Base-by-base conservation (phyloP, 2,888 invertebrate species). In the Hecatera dysodea region DNA sequence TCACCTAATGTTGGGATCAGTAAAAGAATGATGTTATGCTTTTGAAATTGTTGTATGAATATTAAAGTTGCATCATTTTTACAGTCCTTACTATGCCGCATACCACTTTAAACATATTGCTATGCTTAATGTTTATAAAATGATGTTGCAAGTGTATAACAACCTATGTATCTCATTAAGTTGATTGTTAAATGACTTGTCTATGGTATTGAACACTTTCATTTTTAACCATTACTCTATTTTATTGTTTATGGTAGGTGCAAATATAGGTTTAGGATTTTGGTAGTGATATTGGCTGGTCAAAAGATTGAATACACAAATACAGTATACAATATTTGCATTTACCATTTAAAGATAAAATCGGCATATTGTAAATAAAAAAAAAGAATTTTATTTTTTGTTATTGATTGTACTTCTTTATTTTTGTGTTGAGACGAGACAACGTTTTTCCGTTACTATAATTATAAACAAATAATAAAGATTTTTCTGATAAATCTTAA, bases 391-490 rank as follows among this genome's bases (percentile, higher is more conserved):
- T 90, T 91, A 92, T 92, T 91, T 92, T 94, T 94, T 94, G 93
- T 95, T 94, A 93, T 91, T 79, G 89, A 91, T 91, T 92, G 89
- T 92, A 91, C 91, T 86, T 80, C 90, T 92, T 93, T 93, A 93
- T 92, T 93, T 92, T 91, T 92, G 91, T 93, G 92, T 94, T 93
- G 91, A 93, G 86, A 77, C 60, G 91, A 93, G 86, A 65, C 52
- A 62, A 90, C 87, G 81, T 90, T 88, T 89, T 93, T 94, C 90
- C 89, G 92, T 94, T 94, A 91, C 84, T 91, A 82, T 93, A 91
- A 92, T 92, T 91, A 90, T 91, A 90, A 91, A 93, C 83, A 86
- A 87, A 88, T 89, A 94, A 94, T 94, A 95, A 95, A 95, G 90
- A 90, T 91, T 93, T 93, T 92, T 91, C 91, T 91, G 92, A 92